Conservation (phyloP, 2,797 vertebrate species). For the Novumbra hubbsi region DNA sequence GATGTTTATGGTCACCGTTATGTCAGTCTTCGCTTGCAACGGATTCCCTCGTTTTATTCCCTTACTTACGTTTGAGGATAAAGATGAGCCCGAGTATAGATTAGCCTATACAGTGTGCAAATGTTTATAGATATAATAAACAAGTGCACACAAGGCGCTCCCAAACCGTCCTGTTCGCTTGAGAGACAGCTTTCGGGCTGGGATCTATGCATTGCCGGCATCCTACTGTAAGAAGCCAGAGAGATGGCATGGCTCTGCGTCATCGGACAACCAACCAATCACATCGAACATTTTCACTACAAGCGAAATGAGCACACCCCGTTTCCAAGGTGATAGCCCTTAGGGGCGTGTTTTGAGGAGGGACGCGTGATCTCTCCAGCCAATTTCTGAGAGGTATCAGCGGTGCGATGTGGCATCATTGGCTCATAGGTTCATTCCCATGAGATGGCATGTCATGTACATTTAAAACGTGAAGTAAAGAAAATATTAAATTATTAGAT, state of each 20-base stretch:
- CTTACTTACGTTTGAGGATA: neutral
- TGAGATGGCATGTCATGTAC: neutral
- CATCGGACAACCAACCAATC: constrained; percentile 68
- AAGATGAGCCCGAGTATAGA: neutral
- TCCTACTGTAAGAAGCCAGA: constrained; percentile 25
- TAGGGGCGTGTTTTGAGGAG: constrained; percentile 38
- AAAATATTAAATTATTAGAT: neutral
- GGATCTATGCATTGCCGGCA: constrained; percentile 18
- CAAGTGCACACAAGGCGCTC: neutral
- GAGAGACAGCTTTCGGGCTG: constrained; percentile 21
- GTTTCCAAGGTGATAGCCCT: constrained; percentile 45
- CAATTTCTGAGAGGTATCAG: constrained; percentile 10
- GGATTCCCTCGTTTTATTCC: neutral
- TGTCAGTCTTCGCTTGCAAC: constrained; percentile 9
- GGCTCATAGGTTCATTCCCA: neutral
- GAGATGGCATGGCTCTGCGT: constrained; percentile 66
- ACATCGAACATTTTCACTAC: constrained; percentile 17
- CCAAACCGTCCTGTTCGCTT: neutral
- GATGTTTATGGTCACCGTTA: neutral
- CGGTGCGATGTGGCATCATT: constrained; percentile 9
- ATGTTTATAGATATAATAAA: constrained; percentile 6
- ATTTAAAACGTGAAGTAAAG: neutral
- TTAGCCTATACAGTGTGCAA: neutral
- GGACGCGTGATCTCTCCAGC: constrained; percentile 70
- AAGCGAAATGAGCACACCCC: constrained; percentile 50